Evolutionary conservation across 2,797 vertebrate species (phyloP).

Genomic region (Rallus crepitans): DNA sequence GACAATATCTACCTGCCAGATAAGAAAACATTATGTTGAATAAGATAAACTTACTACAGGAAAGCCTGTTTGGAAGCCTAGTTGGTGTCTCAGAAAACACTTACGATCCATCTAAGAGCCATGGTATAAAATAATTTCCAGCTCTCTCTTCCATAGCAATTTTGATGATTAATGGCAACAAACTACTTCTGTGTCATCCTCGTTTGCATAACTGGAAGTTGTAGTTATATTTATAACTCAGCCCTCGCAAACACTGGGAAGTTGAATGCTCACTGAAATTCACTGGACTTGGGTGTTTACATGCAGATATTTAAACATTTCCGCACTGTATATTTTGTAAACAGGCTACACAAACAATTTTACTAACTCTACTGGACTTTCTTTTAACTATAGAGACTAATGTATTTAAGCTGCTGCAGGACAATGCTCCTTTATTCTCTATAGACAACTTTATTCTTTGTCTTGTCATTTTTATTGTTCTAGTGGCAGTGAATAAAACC

Average conservation of each 20-base stretch:
- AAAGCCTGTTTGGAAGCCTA: background rate
- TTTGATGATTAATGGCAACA: background rate
- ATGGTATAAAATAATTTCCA: background rate
- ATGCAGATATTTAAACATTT: background rate
- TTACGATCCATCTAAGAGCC: background rate
- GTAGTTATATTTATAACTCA: background rate
- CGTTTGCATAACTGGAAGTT: background rate
- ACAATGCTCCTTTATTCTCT: constrained; percentile 26
- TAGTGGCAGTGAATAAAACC: constrained; percentile 32
- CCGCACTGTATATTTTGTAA: background rate
- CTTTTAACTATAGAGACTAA: background rate
- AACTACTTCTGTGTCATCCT: background rate
- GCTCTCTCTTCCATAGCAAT: background rate
- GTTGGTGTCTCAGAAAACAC: background rate
- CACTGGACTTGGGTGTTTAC: background rate
- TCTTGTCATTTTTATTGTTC: constrained; percentile 57
- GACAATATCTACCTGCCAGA: background rate
- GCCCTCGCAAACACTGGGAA: background rate
- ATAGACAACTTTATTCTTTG: constrained; percentile 42
- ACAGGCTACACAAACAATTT: constrained; percentile 10
- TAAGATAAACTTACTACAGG: background rate
- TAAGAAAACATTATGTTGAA: background rate
- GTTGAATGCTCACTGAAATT: background rate
- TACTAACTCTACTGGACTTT: background rate
- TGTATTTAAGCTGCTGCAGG: constrained; percentile 13